These are phyloP conservation scores for Liposcelis brunnea DNA, from an alignment of 2,888 invertebrate species.

Conservation along the genomic window DNA sequence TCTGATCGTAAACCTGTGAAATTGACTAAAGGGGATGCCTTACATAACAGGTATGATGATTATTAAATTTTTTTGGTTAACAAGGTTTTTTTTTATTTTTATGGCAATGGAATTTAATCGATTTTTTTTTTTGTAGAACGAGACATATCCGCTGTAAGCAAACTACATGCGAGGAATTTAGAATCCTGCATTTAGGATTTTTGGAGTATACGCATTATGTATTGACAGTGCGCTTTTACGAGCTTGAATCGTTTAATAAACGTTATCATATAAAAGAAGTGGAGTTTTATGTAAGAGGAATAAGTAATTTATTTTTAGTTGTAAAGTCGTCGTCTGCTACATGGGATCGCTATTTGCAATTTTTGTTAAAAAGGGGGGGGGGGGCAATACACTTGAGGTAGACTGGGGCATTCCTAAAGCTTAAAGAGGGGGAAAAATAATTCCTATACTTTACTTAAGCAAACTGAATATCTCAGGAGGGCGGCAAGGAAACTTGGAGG, in stretches of 20 bases:
- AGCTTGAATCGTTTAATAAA: constrained; percentile 66
- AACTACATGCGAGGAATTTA: constrained; percentile 71
- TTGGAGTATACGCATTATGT: constrained; percentile 78
- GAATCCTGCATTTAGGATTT: constrained; percentile 74
- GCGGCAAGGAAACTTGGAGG: no score
- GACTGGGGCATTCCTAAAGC: no score
- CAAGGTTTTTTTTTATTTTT: constrained; percentile 2
- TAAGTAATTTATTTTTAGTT: no score
- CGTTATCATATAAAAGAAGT: constrained; percentile 71
- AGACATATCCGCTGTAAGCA: constrained; percentile 65
- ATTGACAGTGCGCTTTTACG: constrained; percentile 67
- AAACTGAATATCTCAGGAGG: no score
- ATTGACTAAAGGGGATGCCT: constrained; percentile 42
- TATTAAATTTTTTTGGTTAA: not conserved
- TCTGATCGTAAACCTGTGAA: constrained; percentile 54
- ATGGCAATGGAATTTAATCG: no score
- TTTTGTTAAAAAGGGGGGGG: no score
- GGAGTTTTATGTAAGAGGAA: constrained; percentile 59
- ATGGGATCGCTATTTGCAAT: no score
- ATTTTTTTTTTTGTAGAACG: constrained; percentile 35
- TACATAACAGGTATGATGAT: constrained; percentile 48
- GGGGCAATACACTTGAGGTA: no score
- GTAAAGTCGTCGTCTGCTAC: no score
- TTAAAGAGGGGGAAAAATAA: no score
- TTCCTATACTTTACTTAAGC: no score